Evolutionary conservation across 1,140 invertebrate genomes (phyloP).

Genomic region (Thaumatotibia leucotreta): DNA sequence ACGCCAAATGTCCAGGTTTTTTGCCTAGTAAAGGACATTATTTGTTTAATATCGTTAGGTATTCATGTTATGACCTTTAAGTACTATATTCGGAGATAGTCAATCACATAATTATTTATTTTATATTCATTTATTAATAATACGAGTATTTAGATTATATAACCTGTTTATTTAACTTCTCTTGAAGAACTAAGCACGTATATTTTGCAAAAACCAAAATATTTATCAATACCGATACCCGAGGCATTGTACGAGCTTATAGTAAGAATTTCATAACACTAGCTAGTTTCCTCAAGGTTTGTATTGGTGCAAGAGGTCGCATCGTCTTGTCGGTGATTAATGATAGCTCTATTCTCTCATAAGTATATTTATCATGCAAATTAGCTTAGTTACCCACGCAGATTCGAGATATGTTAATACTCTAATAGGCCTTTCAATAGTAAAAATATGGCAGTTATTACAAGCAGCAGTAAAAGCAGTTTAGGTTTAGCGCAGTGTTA

Average conservation of each 20-base stretch:
- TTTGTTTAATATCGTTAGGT: too few relatives aligned
- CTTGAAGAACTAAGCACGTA: neutral
- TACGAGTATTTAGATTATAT: too few relatives aligned
- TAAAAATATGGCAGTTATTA: neutral
- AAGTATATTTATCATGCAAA: neutral
- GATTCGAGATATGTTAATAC: neutral
- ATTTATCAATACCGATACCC: neutral
- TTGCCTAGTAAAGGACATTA: too few relatives aligned
- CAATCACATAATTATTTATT: too few relatives aligned
- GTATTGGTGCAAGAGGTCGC: constrained; percentile 19
- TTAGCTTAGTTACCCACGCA: neutral
- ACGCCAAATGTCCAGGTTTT: too few relatives aligned
- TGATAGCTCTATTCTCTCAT: neutral
- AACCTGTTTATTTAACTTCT: neutral
- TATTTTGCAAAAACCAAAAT: neutral
- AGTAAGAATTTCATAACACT: constrained; percentile 12
- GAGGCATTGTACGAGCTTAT: neutral
- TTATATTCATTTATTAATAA: too few relatives aligned
- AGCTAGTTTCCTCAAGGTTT: constrained; percentile 15
- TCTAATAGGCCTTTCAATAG: neutral
- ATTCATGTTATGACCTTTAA: too few relatives aligned
- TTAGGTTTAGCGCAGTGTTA: too few relatives aligned
- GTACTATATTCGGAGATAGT: too few relatives aligned
- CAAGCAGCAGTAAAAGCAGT: neutral
- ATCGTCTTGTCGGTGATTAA: constrained; percentile 17